Evolutionary conservation across 2,113 vertebrate genomes (phyloP).

Genomic region (Pyrgilauda ruficollis): DNA sequence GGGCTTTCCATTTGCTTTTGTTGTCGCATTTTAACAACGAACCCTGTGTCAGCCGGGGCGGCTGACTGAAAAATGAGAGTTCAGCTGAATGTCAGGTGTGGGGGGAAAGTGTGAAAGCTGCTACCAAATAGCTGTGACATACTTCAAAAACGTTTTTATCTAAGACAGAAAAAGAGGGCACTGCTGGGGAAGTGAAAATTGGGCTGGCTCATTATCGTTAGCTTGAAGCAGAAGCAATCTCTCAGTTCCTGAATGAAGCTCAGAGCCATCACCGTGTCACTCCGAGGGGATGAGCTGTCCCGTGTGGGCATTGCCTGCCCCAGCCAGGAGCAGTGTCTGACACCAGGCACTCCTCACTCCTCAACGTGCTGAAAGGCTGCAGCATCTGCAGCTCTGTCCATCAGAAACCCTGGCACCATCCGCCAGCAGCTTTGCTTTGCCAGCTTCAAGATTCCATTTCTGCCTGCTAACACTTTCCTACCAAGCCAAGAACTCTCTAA

Average conservation of each 20-base stretch:
- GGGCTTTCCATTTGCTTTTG: conserved; percentile 18
- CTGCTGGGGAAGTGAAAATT: conserved; percentile 8
- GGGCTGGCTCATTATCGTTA: not conserved
- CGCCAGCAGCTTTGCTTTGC: not conserved
- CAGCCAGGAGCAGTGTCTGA: not conserved
- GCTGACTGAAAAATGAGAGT: conserved; percentile 20
- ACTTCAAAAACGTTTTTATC: not conserved
- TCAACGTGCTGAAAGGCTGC: not conserved
- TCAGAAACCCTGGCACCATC: not conserved
- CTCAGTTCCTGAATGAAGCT: not conserved
- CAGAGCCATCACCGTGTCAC: fast-evolving
- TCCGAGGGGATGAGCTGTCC: not conserved
- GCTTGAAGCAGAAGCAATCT: not conserved
- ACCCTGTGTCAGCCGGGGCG: not conserved
- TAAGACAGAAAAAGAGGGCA: not conserved
- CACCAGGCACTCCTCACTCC: not conserved
- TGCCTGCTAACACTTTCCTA: not conserved
- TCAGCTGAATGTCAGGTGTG: not conserved
- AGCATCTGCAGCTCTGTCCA: not conserved
- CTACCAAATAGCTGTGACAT: not conserved
- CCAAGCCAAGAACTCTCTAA: not conserved
- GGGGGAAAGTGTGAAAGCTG: not conserved
- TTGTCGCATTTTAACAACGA: not conserved
- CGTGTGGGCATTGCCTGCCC: fast-evolving
- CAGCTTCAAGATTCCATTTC: not conserved